A percentile compares a stretch with the other conserved stretches of the same genome.
Evolutionary conservation across 2,113 vertebrate genomes (phyloP).

Genomic region (Oncorhynchus clarkii): DNA sequence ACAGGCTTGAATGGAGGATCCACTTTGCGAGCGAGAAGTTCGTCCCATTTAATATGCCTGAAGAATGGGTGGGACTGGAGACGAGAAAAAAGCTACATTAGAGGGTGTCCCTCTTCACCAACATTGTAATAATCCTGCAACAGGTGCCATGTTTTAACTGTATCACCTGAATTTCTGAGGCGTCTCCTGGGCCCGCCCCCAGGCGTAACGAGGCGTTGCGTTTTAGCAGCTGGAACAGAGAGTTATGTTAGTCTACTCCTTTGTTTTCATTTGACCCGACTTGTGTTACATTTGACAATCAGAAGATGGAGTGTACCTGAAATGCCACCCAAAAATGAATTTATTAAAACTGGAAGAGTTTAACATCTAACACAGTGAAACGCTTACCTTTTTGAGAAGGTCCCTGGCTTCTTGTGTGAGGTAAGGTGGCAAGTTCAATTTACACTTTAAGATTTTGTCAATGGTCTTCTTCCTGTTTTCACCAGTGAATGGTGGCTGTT

Average conservation of each 20-base stretch:
- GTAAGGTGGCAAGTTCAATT: conserved; percentile 98
- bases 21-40: conserved; percentile 93
- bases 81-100: neutral
- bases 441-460: conserved; percentile 98
- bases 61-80: conserved; percentile 90
- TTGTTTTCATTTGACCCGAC: too few species aligned
- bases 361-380: too few species aligned
- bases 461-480: conserved; percentile 98
- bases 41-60: conserved; percentile 95
- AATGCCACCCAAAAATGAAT: too few species aligned
- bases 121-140: neutral
- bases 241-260: too few species aligned
- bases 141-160: neutral
- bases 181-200: conserved; percentile 89
- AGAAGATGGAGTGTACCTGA: too few species aligned
- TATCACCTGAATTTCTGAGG: conserved; percentile 91
- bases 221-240: conserved; percentile 87
- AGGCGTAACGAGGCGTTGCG: conserved; percentile 92
- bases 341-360: neutral
- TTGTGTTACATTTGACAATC: too few species aligned
- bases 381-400: conserved; percentile 92
- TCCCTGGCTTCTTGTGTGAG: conserved; percentile 99
- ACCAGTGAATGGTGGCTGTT: conserved; percentile 92
- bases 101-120: too few species aligned
- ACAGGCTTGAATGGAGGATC: conserved; percentile 97